These are phyloP conservation scores for Streblospio benedicti DNA, from an alignment of 1,140 invertebrate genomes.

Conservation along the genomic window DNA sequence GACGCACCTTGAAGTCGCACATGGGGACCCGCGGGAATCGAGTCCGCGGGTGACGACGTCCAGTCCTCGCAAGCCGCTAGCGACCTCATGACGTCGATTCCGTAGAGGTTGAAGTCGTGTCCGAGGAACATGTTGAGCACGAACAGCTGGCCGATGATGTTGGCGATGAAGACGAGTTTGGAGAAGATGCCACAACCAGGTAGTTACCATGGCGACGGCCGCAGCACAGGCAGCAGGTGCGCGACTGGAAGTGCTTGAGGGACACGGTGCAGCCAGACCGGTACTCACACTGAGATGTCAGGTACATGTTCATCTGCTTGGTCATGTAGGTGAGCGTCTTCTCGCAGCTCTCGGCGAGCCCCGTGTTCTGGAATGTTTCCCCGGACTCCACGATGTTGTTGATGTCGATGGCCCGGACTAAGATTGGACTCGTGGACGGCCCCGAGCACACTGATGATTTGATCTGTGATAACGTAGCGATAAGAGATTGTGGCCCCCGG, in stretches of 20 bases:
- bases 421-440: constrained; percentile 42
- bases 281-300: constrained; percentile 8
- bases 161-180: constrained; percentile 24
- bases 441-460: constrained; percentile 44
- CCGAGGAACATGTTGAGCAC: constrained; percentile 21
- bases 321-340: constrained; percentile 20
- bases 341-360: constrained; percentile 16
- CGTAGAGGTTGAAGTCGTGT: constrained; percentile 19
- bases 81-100: constrained; percentile 19
- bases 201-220: constrained; percentile 23
- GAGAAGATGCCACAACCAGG: constrained; percentile 14
- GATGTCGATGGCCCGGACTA: constrained; percentile 46
- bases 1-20: constrained; percentile 22
- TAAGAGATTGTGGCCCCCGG: too few relatives aligned
- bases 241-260: not conserved
- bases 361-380: constrained; percentile 15
- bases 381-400: constrained; percentile 18
- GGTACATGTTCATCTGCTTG: constrained; percentile 22
- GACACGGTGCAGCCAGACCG: constrained; percentile 1
- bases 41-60: constrained; percentile 29
- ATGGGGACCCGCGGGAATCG: constrained; percentile 21
- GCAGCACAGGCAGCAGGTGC: not conserved
- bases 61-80: constrained; percentile 33
- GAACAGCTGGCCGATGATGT: constrained; percentile 24
- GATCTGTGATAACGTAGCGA: too few relatives aligned